Evolutionary conservation across 2,113 vertebrate genomes (phyloP).

Genomic region (Sinocyclocheilus grahami): DNA sequence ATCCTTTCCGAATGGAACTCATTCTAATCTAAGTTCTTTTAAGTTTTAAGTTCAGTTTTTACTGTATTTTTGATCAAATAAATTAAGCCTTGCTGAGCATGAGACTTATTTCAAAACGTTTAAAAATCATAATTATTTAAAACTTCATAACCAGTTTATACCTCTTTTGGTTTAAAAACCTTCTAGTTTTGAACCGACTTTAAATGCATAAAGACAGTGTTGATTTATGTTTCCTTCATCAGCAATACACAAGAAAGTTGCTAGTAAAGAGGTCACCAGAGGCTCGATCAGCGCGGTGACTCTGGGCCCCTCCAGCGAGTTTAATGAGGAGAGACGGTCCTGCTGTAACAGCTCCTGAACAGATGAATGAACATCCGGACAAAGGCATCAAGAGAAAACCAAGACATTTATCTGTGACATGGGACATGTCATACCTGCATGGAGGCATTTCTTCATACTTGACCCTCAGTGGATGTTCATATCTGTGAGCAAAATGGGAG

Average conservation of each 20-base stretch:
- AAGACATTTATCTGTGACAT: not conserved
- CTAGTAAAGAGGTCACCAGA: constrained; percentile 83
- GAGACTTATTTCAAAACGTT: not conserved
- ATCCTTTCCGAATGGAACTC: not conserved
- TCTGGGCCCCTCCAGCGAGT: constrained; percentile 58
- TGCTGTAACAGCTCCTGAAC: constrained; percentile 75
- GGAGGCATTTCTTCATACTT: not conserved
- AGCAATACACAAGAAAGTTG: constrained; percentile 89
- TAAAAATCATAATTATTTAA: too few relatives aligned
- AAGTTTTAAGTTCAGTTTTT: not conserved
- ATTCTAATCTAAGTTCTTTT: too few relatives aligned
- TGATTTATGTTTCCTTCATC: constrained; percentile 28
- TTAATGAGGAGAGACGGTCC: constrained; percentile 52
- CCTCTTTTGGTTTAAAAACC: not conserved
- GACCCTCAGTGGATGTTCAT: not conserved
- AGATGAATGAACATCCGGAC: constrained; percentile 23
- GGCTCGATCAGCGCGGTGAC: constrained; percentile 78
- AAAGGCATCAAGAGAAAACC: constrained; percentile 4
- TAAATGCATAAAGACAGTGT: not conserved
- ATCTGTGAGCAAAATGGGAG: not conserved
- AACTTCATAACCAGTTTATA: not conserved
- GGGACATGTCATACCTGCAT: not conserved
- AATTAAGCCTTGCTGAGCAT: not conserved
- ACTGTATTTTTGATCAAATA: not conserved
- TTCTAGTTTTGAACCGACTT: not conserved